phyloP scores from a whole-genome alignment of 2,888 invertebrate genomes.

The Polydrusus tereticollis region DNA sequence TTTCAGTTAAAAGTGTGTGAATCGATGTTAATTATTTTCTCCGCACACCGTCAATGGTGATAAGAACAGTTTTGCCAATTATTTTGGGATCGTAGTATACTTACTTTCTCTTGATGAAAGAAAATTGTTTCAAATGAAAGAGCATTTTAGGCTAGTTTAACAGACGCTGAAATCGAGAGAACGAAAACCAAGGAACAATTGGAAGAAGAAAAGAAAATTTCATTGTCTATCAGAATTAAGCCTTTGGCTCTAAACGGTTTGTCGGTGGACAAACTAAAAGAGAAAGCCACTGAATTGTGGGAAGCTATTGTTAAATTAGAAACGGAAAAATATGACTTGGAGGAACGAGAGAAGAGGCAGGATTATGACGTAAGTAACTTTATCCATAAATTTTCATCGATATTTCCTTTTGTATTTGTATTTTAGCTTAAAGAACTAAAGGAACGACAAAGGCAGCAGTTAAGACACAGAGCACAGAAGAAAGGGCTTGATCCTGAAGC shows the following conservation, averaged over 20 bases:
- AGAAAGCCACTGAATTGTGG: conserved; percentile 93
- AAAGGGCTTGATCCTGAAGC: conserved; percentile 97
- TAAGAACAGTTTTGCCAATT: too few species aligned
- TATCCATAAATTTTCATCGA: background rate
- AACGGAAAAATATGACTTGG: conserved; percentile 98
- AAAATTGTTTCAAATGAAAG: background rate
- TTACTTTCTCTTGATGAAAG: too few species aligned
- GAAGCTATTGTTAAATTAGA: conserved; percentile 94
- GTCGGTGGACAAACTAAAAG: conserved; percentile 81
- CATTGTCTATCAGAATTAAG: conserved; percentile 93
- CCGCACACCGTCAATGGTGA: too few species aligned
- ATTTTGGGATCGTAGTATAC: too few species aligned
- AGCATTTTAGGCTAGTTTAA: conserved; percentile 77
- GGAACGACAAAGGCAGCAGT: conserved; percentile 98
- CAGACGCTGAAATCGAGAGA: conserved; percentile 93
- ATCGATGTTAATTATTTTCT: too few species aligned
- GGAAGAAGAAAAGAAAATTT: conserved; percentile 98
- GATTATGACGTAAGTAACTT: conserved; percentile 91
- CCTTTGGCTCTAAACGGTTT: conserved; percentile 86
- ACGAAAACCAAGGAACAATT: conserved; percentile 99
- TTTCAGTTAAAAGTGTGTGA: too few species aligned
- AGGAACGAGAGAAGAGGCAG: conserved; percentile 97
- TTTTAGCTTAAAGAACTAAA: conserved; percentile 96
- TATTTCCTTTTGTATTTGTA: conserved; percentile 37
- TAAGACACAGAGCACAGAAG: conserved; percentile 96